Evolutionary conservation across 2,888 invertebrate species (phyloP).

Genomic region (Maniola hyperantus): DNA sequence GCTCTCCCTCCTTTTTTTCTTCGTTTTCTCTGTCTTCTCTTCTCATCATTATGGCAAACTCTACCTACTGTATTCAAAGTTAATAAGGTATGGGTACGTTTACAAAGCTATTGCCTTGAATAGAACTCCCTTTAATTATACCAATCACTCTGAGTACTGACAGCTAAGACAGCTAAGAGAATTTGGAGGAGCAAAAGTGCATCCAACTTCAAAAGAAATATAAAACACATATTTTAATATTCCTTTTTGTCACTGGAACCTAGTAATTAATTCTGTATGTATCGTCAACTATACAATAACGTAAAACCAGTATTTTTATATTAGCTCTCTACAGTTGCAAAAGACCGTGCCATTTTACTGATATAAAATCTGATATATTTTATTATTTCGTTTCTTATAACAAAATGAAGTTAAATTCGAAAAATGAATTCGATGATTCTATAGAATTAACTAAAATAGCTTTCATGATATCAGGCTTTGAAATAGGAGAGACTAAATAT

Average conservation of each 20-base stretch:
- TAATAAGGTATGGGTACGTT: neutral
- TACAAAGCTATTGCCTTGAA: neutral
- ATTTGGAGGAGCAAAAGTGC: constrained; percentile 25
- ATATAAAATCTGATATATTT: too few species aligned
- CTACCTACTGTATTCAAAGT: too few species aligned
- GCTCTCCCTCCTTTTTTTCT: too few species aligned
- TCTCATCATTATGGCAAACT: too few species aligned
- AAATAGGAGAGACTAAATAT: constrained; percentile 39
- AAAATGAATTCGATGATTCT: constrained; percentile 46
- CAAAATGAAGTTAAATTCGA: neutral
- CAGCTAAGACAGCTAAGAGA: constrained; percentile 28
- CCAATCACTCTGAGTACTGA: constrained; percentile 23
- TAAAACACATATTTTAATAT: constrained; percentile 35
- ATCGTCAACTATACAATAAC: constrained; percentile 4
- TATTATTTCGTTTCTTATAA: neutral
- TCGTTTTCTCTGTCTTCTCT: too few species aligned
- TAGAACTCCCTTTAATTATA: constrained; percentile 32
- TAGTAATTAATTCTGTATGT: constrained; percentile 30
- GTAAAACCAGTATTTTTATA: constrained; percentile 12
- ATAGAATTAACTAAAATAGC: constrained; percentile 48
- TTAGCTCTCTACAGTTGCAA: constrained; percentile 11
- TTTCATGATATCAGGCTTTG: constrained; percentile 56
- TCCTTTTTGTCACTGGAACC: constrained; percentile 27
- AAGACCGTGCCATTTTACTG: neutral
- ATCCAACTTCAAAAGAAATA: constrained; percentile 29